Evolutionary conservation across 1,140 invertebrate genomes (phyloP).

Genomic region (Chionoecetes opilio): DNA sequence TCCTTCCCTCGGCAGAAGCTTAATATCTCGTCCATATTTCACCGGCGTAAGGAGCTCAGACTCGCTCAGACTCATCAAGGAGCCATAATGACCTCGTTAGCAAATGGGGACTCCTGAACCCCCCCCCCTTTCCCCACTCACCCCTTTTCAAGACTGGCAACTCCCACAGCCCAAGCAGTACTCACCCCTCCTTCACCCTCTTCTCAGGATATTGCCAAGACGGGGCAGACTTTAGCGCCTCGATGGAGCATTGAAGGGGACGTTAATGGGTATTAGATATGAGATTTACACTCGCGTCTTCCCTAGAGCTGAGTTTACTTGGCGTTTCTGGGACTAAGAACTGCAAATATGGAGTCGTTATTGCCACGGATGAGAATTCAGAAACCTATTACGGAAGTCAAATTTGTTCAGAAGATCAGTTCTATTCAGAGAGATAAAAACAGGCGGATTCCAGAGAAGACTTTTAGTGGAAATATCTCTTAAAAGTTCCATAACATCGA

Average conservation of each 20-base stretch:
- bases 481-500: too few species aligned
- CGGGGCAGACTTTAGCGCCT: neutral
- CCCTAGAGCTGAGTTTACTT: neutral
- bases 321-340: neutral
- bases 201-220: neutral
- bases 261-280: slow-evolving; percentile 16
- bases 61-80: neutral
- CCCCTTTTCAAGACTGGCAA: neutral
- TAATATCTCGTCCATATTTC: slow-evolving; percentile 10
- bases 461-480: neutral
- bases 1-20: neutral
- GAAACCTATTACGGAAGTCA: neutral
- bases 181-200: neutral
- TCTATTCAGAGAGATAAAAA: neutral
- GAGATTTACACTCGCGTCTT: neutral
- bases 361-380: neutral
- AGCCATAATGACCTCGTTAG: slow-evolving; percentile 9
- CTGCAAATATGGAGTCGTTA: neutral
- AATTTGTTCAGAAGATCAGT: neutral
- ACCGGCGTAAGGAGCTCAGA: neutral
- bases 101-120: neutral
- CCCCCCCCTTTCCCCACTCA: neutral
- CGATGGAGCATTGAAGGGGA: neutral
- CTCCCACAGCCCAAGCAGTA: neutral
- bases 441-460: neutral